These are phyloP conservation scores for Pseudonaja textilis DNA, from an alignment of 2,113 vertebrate genomes.

Conservation along the genomic window DNA sequence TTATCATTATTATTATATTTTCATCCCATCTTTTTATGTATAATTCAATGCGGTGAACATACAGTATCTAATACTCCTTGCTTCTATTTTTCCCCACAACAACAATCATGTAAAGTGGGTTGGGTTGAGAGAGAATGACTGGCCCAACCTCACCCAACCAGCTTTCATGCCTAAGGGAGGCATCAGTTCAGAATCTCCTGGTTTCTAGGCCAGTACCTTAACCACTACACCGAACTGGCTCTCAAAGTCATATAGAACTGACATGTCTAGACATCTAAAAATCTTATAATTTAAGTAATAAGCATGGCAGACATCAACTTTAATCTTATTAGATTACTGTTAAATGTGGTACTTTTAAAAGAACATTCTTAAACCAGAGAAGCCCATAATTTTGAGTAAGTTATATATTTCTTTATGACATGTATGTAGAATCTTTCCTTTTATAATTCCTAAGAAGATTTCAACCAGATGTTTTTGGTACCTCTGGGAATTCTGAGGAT, in stretches of 20 bases:
- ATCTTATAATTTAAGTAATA: not conserved
- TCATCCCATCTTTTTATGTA: not conserved
- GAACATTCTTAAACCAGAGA: not conserved
- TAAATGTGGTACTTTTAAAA: not conserved
- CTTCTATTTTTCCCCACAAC: not conserved
- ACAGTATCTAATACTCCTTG: not conserved
- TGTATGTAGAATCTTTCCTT: not conserved
- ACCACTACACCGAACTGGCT: not conserved
- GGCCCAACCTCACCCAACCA: not conserved
- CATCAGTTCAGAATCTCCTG: not conserved
- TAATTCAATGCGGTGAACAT: not conserved
- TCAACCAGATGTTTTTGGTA: not conserved
- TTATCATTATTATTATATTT: not conserved
- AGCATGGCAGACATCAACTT: not conserved
- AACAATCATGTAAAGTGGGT: not conserved
- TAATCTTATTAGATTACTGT: not conserved
- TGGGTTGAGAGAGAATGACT: not conserved
- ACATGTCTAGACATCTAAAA: not conserved
- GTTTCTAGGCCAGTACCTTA: not conserved
- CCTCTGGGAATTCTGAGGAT: not conserved
- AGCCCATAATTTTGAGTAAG: not conserved
- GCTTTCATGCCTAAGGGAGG: not conserved
- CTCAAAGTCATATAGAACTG: not conserved
- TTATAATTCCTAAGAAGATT: not conserved
- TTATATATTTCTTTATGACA: not conserved